Conservation (phyloP, 1,140 invertebrate species). For the Drosophila baimaii region DNA sequence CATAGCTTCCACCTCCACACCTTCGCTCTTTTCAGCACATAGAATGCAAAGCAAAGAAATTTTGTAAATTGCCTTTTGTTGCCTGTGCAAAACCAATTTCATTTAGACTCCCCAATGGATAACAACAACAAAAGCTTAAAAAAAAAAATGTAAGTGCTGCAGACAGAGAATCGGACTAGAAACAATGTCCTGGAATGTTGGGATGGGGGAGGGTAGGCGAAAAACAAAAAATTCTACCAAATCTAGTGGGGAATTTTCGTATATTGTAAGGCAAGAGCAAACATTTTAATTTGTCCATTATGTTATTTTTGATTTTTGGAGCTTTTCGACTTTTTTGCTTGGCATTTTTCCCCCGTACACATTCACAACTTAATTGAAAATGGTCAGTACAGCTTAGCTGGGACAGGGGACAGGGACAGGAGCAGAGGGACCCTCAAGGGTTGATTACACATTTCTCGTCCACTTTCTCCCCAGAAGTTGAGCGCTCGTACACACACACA, state of each 20-base stretch:
- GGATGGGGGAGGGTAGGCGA: no score
- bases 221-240: constrained; percentile 35
- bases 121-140: constrained; percentile 49
- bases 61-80: constrained; percentile 48
- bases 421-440: constrained; percentile 43
- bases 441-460: constrained; percentile 52
- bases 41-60: constrained; percentile 39
- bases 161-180: constrained; percentile 38
- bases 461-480: constrained; percentile 32
- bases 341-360: constrained; percentile 24
- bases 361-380: constrained; percentile 67
- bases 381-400: constrained; percentile 42
- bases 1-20: constrained; percentile 16
- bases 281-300: constrained; percentile 75
- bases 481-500: constrained; percentile 13
- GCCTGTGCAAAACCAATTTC: constrained; percentile 62
- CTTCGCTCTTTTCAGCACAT: constrained; percentile 8
- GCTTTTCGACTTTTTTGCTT: constrained; percentile 19
- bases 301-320: constrained; percentile 78
- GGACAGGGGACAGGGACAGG: not conserved
- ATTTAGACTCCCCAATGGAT: constrained; percentile 60
- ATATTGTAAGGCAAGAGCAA: constrained; percentile 35
- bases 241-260: constrained; percentile 65
- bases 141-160: constrained; percentile 51
- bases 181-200: constrained; percentile 27